Evolutionary conservation across 1,140 invertebrate genomes (phyloP), one percentile per base, ranked within the genome.

Genomic region (Aphaenogaster rudis): DNA sequence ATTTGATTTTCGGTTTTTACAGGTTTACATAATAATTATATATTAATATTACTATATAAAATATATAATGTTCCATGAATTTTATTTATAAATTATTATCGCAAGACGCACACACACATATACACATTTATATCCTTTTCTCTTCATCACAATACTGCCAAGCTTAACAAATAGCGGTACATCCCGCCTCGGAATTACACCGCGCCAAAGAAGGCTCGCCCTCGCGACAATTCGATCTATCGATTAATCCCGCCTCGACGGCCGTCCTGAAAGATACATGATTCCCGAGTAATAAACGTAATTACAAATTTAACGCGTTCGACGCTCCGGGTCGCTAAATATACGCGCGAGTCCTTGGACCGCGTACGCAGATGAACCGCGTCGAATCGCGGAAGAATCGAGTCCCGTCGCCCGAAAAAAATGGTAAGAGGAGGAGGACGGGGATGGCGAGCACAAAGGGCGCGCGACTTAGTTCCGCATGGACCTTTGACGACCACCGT

Each of bases 241-340:
- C 80, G 80, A 76, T 84, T 84, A 84, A 80, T 85, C 54, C 63
- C 45, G 64, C 54, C 13, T 61, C 52, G 33, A 57, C 17, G 52
- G 42, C 48, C 39, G 9, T 54, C 57, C 33, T 71, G 72, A 86
- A 90, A 89, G 66, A 66, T 79, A n/a, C 71, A 57, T 36, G 77
- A 84, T 76, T 66, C 71, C 66, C 15, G 21, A 36, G 77, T 91
- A 92, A 91, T 90, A 91, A 92, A 87, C 67, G 42, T 88, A 92
- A 92, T 92, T 92, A 92, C 87, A 71, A 90, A 91, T 92, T 92
- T 92, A 90, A 88, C 91, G 87, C 91, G 81, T 87, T 79, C 71
- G 61, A 28, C 36, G 61, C 28, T 21, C 11, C 66, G 67, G 28
- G 39, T 59, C 39, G 80, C 21, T 61, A 69, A 39, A 52, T 54